Evolutionary conservation across 1,140 invertebrate species (phyloP).

Genomic region (Zelostemma sp.): DNA sequence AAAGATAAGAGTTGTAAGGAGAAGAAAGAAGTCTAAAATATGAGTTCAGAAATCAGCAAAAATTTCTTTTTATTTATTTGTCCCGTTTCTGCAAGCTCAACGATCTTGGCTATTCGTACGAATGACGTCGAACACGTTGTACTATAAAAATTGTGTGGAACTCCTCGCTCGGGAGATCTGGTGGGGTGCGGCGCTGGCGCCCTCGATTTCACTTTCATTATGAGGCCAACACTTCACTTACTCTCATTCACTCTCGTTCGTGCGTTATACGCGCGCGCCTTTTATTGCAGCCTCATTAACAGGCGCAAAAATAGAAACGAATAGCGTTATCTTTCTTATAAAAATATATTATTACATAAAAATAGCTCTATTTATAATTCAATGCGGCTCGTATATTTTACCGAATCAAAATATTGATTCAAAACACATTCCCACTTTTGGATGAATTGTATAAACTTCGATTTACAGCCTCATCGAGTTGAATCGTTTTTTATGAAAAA

Average conservation of each 20-base stretch:
- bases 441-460: too few species aligned
- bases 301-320: constrained; percentile 52
- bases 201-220: constrained; percentile 70
- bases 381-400: too few species aligned
- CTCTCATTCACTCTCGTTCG: constrained; percentile 58
- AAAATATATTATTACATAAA: neutral
- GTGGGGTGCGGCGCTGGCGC: constrained; percentile 58
- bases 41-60: too few species aligned
- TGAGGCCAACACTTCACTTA: constrained; percentile 63
- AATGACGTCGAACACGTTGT: constrained; percentile 12
- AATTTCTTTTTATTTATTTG: too few species aligned
- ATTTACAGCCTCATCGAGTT: too few species aligned
- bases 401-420: too few species aligned
- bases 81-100: too few species aligned
- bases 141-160: constrained; percentile 45
- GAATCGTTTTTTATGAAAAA: too few species aligned
- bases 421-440: too few species aligned
- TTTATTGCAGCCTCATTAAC: constrained; percentile 56
- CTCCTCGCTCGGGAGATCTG: constrained; percentile 39
- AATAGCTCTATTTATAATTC: too few species aligned
- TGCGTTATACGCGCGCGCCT: constrained; percentile 49
- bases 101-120: neutral
- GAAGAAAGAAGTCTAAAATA: too few species aligned
- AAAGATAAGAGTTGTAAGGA: too few species aligned
- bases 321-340: constrained; percentile 25